A percentile compares a stretch with the other conserved stretches of the same genome.
Conservation (phyloP, 2,113 vertebrate genomes). For the Eupsittula cactorum region DNA sequence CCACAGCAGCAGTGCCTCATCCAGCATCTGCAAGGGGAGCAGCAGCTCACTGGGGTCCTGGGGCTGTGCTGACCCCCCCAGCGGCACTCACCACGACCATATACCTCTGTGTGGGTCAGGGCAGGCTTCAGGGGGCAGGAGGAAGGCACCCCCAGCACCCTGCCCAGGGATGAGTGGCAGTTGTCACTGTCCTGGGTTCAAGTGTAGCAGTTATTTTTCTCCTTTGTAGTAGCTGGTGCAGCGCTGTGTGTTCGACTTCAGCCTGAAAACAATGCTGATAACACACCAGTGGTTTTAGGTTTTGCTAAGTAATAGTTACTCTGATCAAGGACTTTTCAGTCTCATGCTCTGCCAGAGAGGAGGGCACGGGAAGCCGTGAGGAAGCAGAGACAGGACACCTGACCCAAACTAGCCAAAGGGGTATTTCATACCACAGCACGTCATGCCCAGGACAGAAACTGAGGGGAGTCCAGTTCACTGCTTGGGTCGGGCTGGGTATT, state of each 20-base stretch:
- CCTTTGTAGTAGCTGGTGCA: background rate
- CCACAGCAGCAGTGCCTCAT: conserved; percentile 18
- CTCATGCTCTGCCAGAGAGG: background rate
- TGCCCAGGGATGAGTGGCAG: background rate
- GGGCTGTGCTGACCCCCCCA: background rate
- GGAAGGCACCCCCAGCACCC: background rate
- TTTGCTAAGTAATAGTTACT: background rate
- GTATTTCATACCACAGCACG: background rate
- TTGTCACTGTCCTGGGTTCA: background rate
- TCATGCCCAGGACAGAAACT: background rate
- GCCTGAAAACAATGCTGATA: background rate
- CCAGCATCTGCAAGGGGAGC: background rate
- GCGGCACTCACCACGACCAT: too few relatives aligned
- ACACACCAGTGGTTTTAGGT: background rate
- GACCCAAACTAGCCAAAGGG: background rate
- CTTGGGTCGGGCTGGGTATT: background rate
- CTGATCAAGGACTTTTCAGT: background rate
- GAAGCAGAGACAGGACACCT: background rate
- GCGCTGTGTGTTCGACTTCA: background rate
- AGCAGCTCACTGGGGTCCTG: background rate
- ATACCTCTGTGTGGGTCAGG: background rate
- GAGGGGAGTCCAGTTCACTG: background rate
- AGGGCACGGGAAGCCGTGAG: background rate
- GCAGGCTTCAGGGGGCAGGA: background rate
- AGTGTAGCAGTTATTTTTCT: background rate